phyloP scores from a whole-genome alignment of 2,113 vertebrate species.

The Psephotus haematonotus region DNA sequence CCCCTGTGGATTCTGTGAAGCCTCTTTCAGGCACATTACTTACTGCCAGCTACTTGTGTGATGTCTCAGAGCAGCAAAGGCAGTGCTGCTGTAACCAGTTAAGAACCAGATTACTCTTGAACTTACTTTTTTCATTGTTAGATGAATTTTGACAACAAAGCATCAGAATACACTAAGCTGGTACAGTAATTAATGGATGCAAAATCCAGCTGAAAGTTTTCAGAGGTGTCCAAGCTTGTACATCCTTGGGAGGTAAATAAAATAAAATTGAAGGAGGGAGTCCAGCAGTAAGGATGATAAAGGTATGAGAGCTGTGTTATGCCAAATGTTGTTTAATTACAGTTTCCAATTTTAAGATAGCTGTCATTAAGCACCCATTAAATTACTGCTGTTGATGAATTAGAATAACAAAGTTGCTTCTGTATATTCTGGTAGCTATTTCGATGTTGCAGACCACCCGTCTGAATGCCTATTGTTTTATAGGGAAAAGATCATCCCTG shows the following conservation, averaged over 20 bases:
- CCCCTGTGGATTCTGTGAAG: conserved; percentile 71
- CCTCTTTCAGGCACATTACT: conserved; percentile 67
- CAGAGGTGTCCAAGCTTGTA: not conserved
- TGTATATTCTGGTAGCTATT: not conserved
- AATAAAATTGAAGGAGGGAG: not conserved
- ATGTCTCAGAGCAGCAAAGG: conserved; percentile 45
- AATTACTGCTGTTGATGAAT: not conserved
- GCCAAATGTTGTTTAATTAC: not conserved
- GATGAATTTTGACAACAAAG: not conserved
- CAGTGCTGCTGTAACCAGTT: conserved; percentile 10
- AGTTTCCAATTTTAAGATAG: not conserved
- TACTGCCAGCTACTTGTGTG: conserved; percentile 63
- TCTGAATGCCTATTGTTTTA: not conserved
- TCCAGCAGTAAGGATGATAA: not conserved
- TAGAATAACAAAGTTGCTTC: not conserved
- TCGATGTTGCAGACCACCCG: not conserved
- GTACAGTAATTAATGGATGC: not conserved
- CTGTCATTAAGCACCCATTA: not conserved
- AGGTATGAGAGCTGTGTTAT: not conserved
- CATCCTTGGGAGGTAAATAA: not conserved
- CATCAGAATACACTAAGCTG: not conserved
- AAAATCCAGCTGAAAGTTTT: not conserved
- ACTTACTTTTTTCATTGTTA: not conserved
- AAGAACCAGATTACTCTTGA: not conserved
- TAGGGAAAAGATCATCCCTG: not conserved